Base-by-base conservation (phyloP, 2,888 invertebrate species). In the Deladenus siricidicola region DNA sequence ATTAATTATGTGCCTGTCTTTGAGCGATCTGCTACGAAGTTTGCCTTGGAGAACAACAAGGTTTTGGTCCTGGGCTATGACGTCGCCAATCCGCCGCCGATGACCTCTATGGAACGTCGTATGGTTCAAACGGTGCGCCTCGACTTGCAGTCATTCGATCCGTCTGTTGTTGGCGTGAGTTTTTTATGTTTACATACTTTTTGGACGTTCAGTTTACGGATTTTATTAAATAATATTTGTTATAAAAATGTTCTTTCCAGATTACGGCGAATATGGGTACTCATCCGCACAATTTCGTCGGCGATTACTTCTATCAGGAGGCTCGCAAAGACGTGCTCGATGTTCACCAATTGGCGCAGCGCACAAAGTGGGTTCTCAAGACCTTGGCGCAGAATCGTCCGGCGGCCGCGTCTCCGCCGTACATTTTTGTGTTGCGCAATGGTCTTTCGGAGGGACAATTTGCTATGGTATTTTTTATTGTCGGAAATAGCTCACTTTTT, bases 241-340 rank as follows among this genome's bases (percentile, higher is more conserved):
- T 42, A 19, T 43, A 43, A 43, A n/a, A 19, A 43, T 43, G 43
- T 24, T 30, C 17, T 28, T 26, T 45, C n/a, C 17, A 59, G 26
- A 24, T 59, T 49, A 26, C 23, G 3, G 66, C 66, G 1, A 66
- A 66, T 29, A 49, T 49, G 42, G 48, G 29, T 17, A 17, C 23
- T 17, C 39, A 70, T 29, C 70, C 70, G 3, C 48, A 65, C 45
- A 54, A 44, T 4, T 67, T 67, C 52, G 56, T 62, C 14, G 70
- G 70, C 6, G 70, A 70, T 24, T 65, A 44, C 53, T 69, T 69
- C 47, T 65, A 60, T 26, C 68, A 65, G 53, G 64, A 62, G 21
- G 23, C 61, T 1, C 2, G 67, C 4, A 60, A 48, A 10, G 66
- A 67, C 21, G 49, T 24, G 6, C 29, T 63, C 30, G 54, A 63